phyloP scores from a whole-genome alignment of 2,888 invertebrate species.

The Sesia apiformis region DNA sequence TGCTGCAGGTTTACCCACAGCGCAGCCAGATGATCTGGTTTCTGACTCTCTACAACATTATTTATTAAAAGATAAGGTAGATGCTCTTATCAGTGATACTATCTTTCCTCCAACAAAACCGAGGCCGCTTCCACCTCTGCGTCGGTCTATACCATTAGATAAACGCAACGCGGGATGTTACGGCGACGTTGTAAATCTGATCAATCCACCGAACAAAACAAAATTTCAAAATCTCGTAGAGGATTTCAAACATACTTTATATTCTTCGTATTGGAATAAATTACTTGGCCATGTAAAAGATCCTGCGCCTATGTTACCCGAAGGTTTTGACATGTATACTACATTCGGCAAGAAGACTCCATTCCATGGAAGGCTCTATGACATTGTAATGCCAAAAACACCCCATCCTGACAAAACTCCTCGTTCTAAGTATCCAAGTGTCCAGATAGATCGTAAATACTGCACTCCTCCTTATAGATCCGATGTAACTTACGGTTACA shows the following conservation, averaged over 20 bases:
- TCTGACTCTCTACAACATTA: conserved; percentile 41
- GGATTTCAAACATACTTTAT: conserved; percentile 48
- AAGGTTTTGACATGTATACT: conserved; percentile 39
- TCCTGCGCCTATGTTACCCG: conserved; percentile 50
- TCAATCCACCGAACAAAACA: conserved; percentile 42
- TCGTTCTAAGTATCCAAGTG: conserved; percentile 25
- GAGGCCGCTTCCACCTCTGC: conserved; percentile 34
- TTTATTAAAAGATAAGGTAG: conserved; percentile 48
- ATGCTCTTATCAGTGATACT: conserved; percentile 47
- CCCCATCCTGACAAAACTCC: conserved; percentile 43
- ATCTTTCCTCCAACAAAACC: conserved; percentile 38
- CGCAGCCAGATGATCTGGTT: conserved; percentile 35
- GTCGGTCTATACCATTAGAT: conserved; percentile 36
- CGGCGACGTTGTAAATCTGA: conserved; percentile 26
- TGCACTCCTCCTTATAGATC: conserved; percentile 53
- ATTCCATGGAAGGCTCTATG: conserved; percentile 39
- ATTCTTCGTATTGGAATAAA: conserved; percentile 52
- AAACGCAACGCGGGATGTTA: conserved; percentile 35
- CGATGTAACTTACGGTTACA: conserved; percentile 56
- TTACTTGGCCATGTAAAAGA: conserved; percentile 36
- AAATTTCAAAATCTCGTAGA: conserved; percentile 48
- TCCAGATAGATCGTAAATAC: conserved; percentile 39
- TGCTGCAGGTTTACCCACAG: conserved; percentile 49
- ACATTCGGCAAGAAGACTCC: conserved; percentile 46
- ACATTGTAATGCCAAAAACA: conserved; percentile 49